Conservation (phyloP, 92 coral and sea anemone species). For the Porites evermanni region DNA sequence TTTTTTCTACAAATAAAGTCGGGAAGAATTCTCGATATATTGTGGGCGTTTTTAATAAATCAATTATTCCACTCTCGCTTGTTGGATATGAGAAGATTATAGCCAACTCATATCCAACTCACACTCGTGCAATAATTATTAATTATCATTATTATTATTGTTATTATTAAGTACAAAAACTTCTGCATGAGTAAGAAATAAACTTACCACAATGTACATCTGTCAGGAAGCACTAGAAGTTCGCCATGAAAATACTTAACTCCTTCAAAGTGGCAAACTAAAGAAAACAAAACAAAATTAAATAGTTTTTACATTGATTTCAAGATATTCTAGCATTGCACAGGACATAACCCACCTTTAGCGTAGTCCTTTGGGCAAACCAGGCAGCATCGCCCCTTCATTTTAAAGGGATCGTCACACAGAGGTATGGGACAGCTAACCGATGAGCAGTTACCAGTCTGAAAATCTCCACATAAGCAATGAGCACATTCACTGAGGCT, state of each 20-base stretch:
- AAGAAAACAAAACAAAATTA: not conserved
- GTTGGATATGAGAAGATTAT: too few relatives aligned
- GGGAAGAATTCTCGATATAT: too few relatives aligned
- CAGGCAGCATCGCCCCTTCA: conserved; percentile 69
- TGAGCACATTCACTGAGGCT: conserved; percentile 79
- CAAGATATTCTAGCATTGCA: not conserved
- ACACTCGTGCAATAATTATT: too few relatives aligned
- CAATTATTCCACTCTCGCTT: too few relatives aligned
- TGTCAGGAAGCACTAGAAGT: conserved; percentile 67
- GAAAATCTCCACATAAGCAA: conserved; percentile 57
- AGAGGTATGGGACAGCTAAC: conserved; percentile 52
- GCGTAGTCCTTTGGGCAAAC: conserved; percentile 67
- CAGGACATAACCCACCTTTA: conserved; percentile 38
- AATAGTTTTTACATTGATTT: not conserved
- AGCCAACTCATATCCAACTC: too few relatives aligned
- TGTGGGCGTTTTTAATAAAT: too few relatives aligned
- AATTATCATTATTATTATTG: too few relatives aligned
- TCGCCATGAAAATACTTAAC: conserved; percentile 67
- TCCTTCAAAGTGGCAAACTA: conserved; percentile 71
- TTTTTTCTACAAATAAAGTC: too few relatives aligned
- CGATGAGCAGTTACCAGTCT: conserved; percentile 60
- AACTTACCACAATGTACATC: conserved; percentile 73
- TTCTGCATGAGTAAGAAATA: not conserved
- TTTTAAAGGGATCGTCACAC: conserved; percentile 67
- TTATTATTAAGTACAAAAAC: too few relatives aligned